A percentile compares a stretch with the other conserved stretches of the same genome.
phyloP scores from a whole-genome alignment of 2,888 invertebrate species.

The Trachelus troglodyta region DNA sequence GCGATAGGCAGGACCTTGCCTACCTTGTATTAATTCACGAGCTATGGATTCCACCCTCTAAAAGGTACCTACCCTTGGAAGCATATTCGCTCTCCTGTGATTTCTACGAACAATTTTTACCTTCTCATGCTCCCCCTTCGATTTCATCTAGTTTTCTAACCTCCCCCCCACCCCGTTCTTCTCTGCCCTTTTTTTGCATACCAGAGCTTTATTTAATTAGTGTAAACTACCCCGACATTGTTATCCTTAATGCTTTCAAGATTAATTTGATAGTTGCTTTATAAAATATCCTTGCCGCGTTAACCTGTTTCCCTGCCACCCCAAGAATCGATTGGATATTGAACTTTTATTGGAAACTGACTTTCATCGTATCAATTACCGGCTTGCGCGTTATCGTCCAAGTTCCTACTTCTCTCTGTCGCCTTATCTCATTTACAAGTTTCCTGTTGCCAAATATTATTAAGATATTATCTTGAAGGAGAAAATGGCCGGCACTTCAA shows the following conservation, averaged over 20 bases:
- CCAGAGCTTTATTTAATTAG: background rate
- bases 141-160: background rate
- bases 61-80: background rate
- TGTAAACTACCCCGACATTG: background rate
- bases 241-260: background rate
- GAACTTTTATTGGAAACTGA: background rate
- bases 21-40: background rate
- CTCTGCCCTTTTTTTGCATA: background rate
- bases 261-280: background rate
- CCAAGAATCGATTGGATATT: background rate
- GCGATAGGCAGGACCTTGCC: background rate
- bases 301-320: background rate
- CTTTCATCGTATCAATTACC: background rate
- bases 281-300: background rate
- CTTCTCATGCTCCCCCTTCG: too few relatives aligned
- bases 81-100: background rate
- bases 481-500: background rate
- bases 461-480: background rate
- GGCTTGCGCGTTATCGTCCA: background rate
- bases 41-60: background rate
- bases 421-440: background rate
- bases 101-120: too few relatives aligned
- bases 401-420: background rate
- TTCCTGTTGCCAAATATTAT: background rate
- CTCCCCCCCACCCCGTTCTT: background rate